Conservation (phyloP, 2,888 invertebrate genomes). For the Habroteleia sp. region DNA sequence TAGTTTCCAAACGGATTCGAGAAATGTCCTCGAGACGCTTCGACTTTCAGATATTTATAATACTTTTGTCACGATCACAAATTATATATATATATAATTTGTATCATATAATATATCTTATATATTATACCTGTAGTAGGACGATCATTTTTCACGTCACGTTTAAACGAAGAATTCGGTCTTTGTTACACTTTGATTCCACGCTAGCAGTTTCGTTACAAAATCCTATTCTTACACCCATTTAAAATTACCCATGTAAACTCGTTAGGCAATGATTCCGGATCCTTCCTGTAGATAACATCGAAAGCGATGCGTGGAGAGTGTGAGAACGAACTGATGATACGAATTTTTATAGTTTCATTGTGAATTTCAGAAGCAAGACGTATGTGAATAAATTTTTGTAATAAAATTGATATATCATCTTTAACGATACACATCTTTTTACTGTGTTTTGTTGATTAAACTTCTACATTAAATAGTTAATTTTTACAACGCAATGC, state of each 20-base stretch:
- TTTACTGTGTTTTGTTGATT: conserved; percentile 54
- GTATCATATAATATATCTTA: conserved; percentile 63
- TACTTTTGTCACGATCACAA: conserved; percentile 22
- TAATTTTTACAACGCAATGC: conserved; percentile 49
- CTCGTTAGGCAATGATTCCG: conserved; percentile 75
- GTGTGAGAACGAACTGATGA: conserved; percentile 78
- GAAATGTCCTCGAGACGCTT: conserved; percentile 67
- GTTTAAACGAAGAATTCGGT: conserved; percentile 60
- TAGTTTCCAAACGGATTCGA: conserved; percentile 66
- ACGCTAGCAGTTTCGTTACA: conserved; percentile 26
- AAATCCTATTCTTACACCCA: conserved; percentile 40
- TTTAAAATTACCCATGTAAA: conserved; percentile 68
- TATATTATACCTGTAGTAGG: conserved; percentile 63
- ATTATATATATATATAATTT: no score
- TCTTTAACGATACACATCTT: conserved; percentile 49
- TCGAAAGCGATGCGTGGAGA: conserved; percentile 73
- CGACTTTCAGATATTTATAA: conserved; percentile 53
- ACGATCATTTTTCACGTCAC: conserved; percentile 30
- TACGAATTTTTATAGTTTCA: conserved; percentile 63
- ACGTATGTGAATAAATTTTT: conserved; percentile 51
- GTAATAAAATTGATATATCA: conserved; percentile 49
- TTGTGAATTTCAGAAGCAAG: conserved; percentile 54
- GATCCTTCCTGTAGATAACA: conserved; percentile 68
- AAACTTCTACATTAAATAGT: conserved; percentile 40
- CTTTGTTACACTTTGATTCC: conserved; percentile 51